Percentiles rank a stretch among this genome's conserved stretches.
Evolutionary conservation across 2,113 vertebrate genomes (phyloP).

Genomic region (Corvus cornix): DNA sequence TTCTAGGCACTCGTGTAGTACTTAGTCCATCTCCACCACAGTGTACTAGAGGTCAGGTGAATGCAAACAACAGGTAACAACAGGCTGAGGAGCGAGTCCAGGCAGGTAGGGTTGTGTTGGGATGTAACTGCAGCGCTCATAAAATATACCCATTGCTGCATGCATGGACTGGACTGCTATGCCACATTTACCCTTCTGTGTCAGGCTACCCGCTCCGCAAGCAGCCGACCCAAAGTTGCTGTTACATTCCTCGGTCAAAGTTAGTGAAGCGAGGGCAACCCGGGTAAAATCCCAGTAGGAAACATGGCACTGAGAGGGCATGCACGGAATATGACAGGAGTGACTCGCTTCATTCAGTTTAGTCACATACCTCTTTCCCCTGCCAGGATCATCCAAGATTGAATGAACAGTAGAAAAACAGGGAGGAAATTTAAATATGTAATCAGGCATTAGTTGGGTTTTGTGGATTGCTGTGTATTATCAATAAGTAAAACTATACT

Average conservation of each 20-base stretch:
- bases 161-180: conserved; percentile 73
- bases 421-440: conserved; percentile 89
- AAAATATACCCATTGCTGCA: conserved; percentile 76
- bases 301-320: conserved; percentile 83
- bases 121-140: conserved; percentile 81
- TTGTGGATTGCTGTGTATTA: conserved; percentile 68
- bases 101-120: conserved; percentile 72
- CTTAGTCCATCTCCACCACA: conserved; percentile 54
- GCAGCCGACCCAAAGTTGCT: conserved; percentile 79
- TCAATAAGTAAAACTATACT: conserved; percentile 62
- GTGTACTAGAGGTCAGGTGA: conserved; percentile 52
- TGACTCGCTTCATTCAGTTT: conserved; percentile 80
- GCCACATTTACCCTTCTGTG: conserved; percentile 73
- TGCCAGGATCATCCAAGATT: conserved; percentile 90
- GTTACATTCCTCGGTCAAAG: conserved; percentile 80
- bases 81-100: conserved; percentile 78
- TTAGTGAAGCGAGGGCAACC: conserved; percentile 78
- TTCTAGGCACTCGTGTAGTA: conserved; percentile 57
- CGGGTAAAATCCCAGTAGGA: conserved; percentile 76
- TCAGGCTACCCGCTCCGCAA: conserved; percentile 78
- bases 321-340: conserved; percentile 87
- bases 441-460: conserved; percentile 82
- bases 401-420: conserved; percentile 90
- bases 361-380: conserved; percentile 98
- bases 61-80: conserved; percentile 76